These are phyloP conservation scores for Eremobia ochroleuca DNA, from an alignment of 2,888 invertebrate genomes.

Conservation along the genomic window DNA sequence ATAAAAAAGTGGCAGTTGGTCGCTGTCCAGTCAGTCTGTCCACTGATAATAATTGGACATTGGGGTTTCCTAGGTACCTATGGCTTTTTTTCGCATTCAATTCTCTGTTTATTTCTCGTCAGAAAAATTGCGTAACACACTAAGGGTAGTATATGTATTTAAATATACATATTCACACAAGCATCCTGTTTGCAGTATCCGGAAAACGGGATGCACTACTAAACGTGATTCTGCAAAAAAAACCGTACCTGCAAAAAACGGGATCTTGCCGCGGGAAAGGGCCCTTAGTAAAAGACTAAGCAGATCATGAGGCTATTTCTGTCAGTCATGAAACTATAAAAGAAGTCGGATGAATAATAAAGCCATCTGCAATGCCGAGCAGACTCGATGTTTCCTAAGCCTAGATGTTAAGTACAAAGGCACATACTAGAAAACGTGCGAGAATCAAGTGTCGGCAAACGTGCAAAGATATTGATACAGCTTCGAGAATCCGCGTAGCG, in stretches of 20 bases:
- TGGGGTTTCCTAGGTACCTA: slow-evolving; percentile 13
- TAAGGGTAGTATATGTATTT: too few relatives aligned
- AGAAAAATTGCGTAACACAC: neutral
- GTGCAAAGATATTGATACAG: slow-evolving; percentile 15
- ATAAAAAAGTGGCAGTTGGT: slow-evolving; percentile 47
- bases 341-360: neutral
- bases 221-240: too few relatives aligned
- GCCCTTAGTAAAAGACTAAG: too few relatives aligned
- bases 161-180: too few relatives aligned
- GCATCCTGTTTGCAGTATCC: too few relatives aligned
- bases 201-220: too few relatives aligned
- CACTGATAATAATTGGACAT: slow-evolving; percentile 10
- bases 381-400: neutral
- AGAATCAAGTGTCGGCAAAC: neutral
- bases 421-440: slow-evolving; percentile 17
- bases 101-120: neutral
- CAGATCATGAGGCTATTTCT: neutral
- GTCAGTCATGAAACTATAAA: neutral
- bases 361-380: neutral
- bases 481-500: neutral
- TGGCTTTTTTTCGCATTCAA: neutral
- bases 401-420: neutral
- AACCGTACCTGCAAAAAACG: too few relatives aligned
- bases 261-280: too few relatives aligned
- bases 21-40: neutral